Evolutionary conservation across 2,888 invertebrate genomes (phyloP), one percentile per base, ranked within the genome.

Genomic region (Caradrina kadenii): DNA sequence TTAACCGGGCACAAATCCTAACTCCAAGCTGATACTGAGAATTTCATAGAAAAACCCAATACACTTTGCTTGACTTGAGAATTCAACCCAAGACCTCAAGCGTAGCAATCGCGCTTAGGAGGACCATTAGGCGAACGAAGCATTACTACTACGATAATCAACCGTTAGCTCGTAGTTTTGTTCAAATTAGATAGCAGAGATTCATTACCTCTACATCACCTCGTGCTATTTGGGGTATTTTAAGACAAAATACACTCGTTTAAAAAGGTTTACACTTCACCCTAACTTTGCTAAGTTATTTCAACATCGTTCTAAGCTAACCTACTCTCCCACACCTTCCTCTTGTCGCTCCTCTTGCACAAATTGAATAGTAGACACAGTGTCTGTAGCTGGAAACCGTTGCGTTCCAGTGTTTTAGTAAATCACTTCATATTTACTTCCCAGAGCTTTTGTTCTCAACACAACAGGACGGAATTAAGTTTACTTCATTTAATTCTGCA

Each of bases 351-450:
- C 13, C 49, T 78, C 61, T 69, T 52, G 21, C 48, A 67, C 60
- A 69, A 81, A 81, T 84, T 82, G 73, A 84, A 82, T 81, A 68
- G 58, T 59, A 26, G 59, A 55, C 74, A 59, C 72, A 68, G 69
- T 68, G 69, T 69, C 35, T 42, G 63, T 66, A 64, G 68, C 62
- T 63, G 66, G 68, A 69, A 77, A 72, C 26, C 71, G 53, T 73
- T 61, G 59, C 26, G 39, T 66, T 22, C 49, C 63, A 64, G 68
- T 73, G 67, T 79, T 71, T 63, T 52, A 68, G 74, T 82, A 81
- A 86, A 85, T 84, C 82, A 76, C 73, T 65, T 73, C 74, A 74
- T 83, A 85, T 81, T 74, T 81, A 49, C 61, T 76, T 53, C 63
- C 65, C 66, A 59, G 49, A 55, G 69, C 79, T 68, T 66, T 80